A percentile compares a stretch with the other conserved stretches of the same genome.
These are phyloP conservation scores for Trichogramma pretiosum DNA, from an alignment of 1,140 invertebrate genomes.

Conservation along the genomic window DNA sequence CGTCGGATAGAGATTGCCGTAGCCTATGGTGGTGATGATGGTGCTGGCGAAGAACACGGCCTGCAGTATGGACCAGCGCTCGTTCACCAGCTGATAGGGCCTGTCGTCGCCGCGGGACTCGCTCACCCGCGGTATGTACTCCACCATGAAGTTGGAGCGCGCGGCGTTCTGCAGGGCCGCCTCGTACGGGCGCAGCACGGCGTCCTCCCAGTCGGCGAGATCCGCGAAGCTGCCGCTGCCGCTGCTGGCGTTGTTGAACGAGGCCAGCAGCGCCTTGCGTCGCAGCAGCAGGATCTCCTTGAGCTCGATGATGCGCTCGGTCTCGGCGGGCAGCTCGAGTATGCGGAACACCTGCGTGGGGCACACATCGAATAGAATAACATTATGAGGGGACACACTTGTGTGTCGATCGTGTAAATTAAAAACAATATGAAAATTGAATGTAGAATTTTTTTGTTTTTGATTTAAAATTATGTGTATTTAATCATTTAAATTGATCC, in stretches of 20 bases:
- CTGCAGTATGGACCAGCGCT: constrained; percentile 69
- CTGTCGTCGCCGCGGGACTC: constrained; percentile 31
- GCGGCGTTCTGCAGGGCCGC: constrained; percentile 53
- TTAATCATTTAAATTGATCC: no score
- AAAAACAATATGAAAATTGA: no score
- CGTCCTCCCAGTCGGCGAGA: constrained; percentile 23
- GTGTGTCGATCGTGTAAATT: no score
- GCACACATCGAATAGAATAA: background rate
- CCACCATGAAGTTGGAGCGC: constrained; percentile 48
- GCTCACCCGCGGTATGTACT: constrained; percentile 44
- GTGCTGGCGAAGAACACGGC: constrained; percentile 78
- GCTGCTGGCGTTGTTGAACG: constrained; percentile 56
- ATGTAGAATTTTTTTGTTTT: constrained; percentile 20
- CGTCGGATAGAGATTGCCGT: constrained; percentile 88
- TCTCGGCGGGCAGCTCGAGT: constrained; percentile 64
- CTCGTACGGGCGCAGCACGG: constrained; percentile 29
- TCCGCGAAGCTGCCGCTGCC: no score
- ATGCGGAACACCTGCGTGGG: constrained; percentile 58
- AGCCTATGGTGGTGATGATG: constrained; percentile 79
- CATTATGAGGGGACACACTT: no score
- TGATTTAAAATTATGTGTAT: no score
- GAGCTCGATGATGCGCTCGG: constrained; percentile 50
- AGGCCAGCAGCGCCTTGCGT: constrained; percentile 45
- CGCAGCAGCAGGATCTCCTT: constrained; percentile 44
- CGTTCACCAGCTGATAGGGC: no score